A percentile compares a stretch with the other conserved stretches of the same genome.
These are phyloP conservation scores for Rhipidura dahli DNA, from an alignment of 2,113 vertebrate genomes.

Conservation along the genomic window DNA sequence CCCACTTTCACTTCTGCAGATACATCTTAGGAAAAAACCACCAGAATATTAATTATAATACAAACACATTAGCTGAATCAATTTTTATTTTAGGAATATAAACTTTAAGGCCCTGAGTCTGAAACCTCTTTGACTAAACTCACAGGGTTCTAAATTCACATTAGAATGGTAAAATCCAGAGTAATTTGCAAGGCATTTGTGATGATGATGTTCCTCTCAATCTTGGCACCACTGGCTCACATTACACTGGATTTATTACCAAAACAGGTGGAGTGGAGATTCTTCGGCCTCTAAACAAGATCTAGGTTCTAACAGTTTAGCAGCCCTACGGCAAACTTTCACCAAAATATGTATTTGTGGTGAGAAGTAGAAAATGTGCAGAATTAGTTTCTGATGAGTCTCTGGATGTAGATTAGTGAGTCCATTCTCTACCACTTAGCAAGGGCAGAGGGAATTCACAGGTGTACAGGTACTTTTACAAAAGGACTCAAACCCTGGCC, in stretches of 20 bases:
- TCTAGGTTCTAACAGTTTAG: neutral
- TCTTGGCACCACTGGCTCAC: neutral
- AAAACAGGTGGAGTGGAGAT: neutral
- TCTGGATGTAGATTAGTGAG: neutral
- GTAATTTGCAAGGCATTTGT: neutral
- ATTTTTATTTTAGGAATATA: neutral
- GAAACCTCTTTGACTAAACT: neutral
- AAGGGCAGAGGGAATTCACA: neutral
- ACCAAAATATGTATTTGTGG: neutral
- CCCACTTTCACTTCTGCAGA: conserved; percentile 82
- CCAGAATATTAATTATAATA: neutral
- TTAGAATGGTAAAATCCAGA: neutral
- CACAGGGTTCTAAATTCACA: neutral
- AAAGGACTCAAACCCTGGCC: neutral
- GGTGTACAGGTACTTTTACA: neutral
- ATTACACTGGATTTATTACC: neutral
- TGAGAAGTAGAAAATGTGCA: neutral
- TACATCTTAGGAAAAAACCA: conserved; percentile 70
- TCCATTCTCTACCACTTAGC: neutral
- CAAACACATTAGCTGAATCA: neutral
- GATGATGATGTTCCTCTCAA: neutral
- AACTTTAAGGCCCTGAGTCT: neutral
- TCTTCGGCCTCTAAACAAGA: neutral
- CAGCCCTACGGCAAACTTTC: neutral
- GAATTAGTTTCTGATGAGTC: neutral